phyloP scores from a whole-genome alignment of 2,113 vertebrate genomes.

The Tyrannus savana region DNA sequence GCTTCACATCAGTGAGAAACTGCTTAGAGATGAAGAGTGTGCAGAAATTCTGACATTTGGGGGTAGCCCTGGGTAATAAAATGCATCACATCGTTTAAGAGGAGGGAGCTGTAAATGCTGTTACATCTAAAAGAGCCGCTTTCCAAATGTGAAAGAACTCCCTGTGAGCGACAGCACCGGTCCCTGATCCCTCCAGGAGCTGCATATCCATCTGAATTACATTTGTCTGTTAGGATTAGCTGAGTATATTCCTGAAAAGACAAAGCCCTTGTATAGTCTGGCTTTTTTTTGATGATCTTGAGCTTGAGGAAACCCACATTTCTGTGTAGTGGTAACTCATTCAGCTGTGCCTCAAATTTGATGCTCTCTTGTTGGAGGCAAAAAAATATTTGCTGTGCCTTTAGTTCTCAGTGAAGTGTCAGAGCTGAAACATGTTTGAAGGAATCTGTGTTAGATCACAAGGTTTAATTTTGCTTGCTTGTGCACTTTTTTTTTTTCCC shows the following conservation, averaged over 20 bases:
- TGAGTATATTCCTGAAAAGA: neutral
- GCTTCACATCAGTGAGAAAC: neutral
- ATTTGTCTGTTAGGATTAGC: neutral
- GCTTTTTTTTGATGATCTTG: neutral
- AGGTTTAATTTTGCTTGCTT: constrained; percentile 26
- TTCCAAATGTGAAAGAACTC: neutral
- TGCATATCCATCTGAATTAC: neutral
- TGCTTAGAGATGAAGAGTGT: neutral
- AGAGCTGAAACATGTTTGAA: neutral
- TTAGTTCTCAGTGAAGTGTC: neutral
- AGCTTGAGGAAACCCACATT: neutral
- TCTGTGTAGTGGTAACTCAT: neutral
- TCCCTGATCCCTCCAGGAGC: neutral
- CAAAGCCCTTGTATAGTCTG: neutral
- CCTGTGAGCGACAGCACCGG: neutral
- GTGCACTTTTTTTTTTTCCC: neutral
- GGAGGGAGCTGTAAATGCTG: neutral
- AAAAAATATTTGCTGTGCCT: constrained; percentile 6
- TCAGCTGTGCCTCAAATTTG: neutral
- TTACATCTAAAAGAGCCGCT: neutral
- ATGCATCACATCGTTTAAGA: neutral
- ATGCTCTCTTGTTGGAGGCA: neutral
- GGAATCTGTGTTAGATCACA: neutral
- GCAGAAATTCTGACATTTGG: neutral
- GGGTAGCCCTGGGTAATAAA: neutral